Evolutionary conservation across 2,797 vertebrate species (phyloP).

Genomic region (Bovichtus variegatus): DNA sequence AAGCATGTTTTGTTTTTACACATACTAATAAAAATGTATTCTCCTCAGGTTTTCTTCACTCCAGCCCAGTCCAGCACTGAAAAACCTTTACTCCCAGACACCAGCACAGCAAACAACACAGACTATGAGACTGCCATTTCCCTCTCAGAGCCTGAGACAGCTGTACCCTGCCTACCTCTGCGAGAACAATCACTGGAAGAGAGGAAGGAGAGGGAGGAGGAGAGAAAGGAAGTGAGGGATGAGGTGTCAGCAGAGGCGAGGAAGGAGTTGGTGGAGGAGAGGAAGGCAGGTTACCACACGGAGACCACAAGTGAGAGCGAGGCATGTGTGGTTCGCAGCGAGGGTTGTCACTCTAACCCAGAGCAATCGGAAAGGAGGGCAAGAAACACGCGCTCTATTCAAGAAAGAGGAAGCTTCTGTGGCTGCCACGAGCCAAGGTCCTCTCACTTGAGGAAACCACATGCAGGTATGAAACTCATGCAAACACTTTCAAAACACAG

Average conservation of each 20-base stretch:
- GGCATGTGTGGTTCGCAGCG: slow-evolving; percentile 65
- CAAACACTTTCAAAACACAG: slow-evolving; percentile 17
- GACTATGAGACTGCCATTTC: slow-evolving; percentile 74
- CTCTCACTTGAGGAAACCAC: slow-evolving; percentile 85
- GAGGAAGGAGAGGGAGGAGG: slow-evolving; percentile 74
- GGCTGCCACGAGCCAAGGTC: slow-evolving; percentile 83
- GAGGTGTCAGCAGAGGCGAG: slow-evolving; percentile 50
- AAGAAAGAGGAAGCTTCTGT: slow-evolving; percentile 79
- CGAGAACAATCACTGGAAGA: slow-evolving; percentile 76
- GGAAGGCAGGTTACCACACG: slow-evolving; percentile 65
- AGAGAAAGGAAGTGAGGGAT: slow-evolving; percentile 63
- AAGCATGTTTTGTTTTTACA: slow-evolving; percentile 3
- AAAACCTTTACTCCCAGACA: slow-evolving; percentile 76
- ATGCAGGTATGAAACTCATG: slow-evolving; percentile 81
- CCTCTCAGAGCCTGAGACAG: slow-evolving; percentile 80
- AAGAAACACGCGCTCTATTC: slow-evolving; percentile 73
- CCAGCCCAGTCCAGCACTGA: slow-evolving; percentile 78
- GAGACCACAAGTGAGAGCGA: slow-evolving; percentile 83
- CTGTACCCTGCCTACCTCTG: slow-evolving; percentile 66
- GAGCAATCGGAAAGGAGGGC: slow-evolving; percentile 77
- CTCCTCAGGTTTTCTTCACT: slow-evolving; percentile 76
- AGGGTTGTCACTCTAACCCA: slow-evolving; percentile 80
- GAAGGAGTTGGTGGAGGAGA: slow-evolving; percentile 43
- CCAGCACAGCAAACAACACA: slow-evolving; percentile 78
- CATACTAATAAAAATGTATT: slow-evolving; percentile 24